Conservation (phyloP, 2,888 invertebrate genomes). For the Meliscaeva auricollis region DNA sequence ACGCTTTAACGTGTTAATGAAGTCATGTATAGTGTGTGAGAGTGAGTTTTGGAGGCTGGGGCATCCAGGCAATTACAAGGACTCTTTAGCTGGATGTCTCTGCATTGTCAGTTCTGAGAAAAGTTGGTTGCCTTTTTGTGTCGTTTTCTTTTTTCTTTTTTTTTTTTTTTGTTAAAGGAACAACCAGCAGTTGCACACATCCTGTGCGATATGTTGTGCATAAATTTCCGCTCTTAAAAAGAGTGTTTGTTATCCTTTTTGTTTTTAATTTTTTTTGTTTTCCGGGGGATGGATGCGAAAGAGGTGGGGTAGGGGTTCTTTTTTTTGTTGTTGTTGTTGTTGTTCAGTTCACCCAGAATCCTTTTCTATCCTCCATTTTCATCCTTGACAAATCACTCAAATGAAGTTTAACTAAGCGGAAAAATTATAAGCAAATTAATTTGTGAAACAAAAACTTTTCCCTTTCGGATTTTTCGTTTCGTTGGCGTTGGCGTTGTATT, state of each 20-base stretch:
- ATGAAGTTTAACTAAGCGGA: conserved; percentile 84
- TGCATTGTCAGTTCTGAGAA: conserved; percentile 46
- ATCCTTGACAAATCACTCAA: conserved; percentile 81
- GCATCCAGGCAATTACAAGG: conserved; percentile 62
- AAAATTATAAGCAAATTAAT: conserved; percentile 84
- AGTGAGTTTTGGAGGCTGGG: neutral
- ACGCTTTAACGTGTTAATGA: conserved; percentile 75
- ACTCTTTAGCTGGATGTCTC: conserved; percentile 46
- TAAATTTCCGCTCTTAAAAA: conserved; percentile 65
- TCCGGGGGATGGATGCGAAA: neutral
- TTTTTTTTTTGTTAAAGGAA: conserved; percentile 1
- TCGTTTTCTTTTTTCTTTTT: neutral
- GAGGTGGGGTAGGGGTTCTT: neutral
- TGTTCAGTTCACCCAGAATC: neutral
- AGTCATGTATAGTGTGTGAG: conserved; percentile 65
- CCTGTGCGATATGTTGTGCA: conserved; percentile 68
- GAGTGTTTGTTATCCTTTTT: conserved; percentile 64
- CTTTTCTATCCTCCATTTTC: conserved; percentile 52
- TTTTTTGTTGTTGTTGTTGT: too few relatives aligned
- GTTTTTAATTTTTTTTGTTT: neutral
- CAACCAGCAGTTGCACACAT: conserved; percentile 73
- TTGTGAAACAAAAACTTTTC: conserved; percentile 81
- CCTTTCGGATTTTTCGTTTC: conserved; percentile 58
- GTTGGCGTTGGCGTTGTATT: neutral
- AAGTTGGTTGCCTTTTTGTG: conserved; percentile 42